These are phyloP conservation scores for Rhinoraja longicauda DNA, from an alignment of 2,797 vertebrate species.

Conservation along the genomic window DNA sequence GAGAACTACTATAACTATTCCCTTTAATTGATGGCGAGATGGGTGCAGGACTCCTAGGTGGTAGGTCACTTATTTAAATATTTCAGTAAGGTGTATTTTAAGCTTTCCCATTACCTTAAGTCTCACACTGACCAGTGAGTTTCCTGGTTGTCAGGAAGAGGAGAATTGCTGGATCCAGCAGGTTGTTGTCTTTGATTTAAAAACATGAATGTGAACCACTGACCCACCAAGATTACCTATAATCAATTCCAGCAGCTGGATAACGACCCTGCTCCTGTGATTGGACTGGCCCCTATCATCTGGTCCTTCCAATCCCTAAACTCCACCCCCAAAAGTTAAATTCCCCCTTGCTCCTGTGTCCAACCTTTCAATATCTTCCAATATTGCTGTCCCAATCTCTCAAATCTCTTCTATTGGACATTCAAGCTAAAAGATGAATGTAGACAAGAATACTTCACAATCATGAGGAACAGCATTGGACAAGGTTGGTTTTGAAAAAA, in stretches of 20 bases:
- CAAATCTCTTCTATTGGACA: neutral
- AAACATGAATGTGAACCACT: neutral
- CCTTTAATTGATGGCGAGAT: neutral
- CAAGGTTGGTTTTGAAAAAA: too few relatives aligned
- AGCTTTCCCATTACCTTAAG: neutral
- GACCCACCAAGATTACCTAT: neutral
- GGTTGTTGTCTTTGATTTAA: neutral
- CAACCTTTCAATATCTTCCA: too few relatives aligned
- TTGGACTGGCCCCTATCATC: neutral
- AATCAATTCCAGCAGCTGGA: neutral
- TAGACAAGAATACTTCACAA: neutral
- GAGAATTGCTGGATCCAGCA: neutral
- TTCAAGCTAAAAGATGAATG: neutral
- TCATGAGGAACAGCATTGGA: neutral
- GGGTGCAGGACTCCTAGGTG: neutral
- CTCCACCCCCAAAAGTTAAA: neutral
- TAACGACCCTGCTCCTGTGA: neutral
- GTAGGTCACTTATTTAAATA: neutral
- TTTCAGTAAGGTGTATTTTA: neutral
- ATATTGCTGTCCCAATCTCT: neutral
- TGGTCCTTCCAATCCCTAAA: neutral
- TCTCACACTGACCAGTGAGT: neutral
- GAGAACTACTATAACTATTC: too few relatives aligned
- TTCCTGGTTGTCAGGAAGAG: neutral
- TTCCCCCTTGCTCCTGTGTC: neutral